These are phyloP conservation scores for Drosophila kanapiae DNA, from an alignment of 1,140 invertebrate species.

Conservation along the genomic window DNA sequence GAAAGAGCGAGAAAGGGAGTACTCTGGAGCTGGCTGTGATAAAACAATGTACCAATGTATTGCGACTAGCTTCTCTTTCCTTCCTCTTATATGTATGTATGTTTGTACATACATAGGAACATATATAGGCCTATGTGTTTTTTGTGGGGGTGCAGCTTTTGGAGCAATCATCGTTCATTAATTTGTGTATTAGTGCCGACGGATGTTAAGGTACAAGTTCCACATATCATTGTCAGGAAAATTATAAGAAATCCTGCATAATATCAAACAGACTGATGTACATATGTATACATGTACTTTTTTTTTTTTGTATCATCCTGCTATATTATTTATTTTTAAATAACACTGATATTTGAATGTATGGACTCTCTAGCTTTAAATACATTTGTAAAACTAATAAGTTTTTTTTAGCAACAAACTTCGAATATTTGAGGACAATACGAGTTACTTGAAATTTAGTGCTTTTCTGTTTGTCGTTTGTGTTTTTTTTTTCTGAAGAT, in stretches of 20 bases:
- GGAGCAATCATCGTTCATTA: conserved; percentile 69
- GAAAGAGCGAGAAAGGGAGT: conserved; percentile 55
- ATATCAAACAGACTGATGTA: not conserved
- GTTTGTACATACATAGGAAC: not conserved
- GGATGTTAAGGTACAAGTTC: conserved; percentile 19
- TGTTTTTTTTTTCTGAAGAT: no score
- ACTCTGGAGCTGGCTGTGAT: conserved; percentile 28
- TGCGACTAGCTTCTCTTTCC: conserved; percentile 21
- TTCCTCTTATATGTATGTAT: conserved; percentile 7
- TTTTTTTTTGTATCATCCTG: no score
- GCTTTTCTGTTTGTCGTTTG: no score
- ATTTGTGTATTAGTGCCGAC: conserved; percentile 42
- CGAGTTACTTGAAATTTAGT: no score
- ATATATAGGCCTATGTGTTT: conserved; percentile 8
- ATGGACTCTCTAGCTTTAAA: no score
- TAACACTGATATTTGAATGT: no score
- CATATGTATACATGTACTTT: not conserved
- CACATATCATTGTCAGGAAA: conserved; percentile 10
- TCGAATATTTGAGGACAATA: no score
- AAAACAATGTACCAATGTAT: conserved; percentile 72
- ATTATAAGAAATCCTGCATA: not conserved
- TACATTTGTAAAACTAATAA: no score
- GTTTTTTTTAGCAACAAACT: no score
- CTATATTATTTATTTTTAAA: no score
- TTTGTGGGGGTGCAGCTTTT: conserved; percentile 60